Conservation (phyloP, 2,797 vertebrate genomes). For the Tinamus major region DNA sequence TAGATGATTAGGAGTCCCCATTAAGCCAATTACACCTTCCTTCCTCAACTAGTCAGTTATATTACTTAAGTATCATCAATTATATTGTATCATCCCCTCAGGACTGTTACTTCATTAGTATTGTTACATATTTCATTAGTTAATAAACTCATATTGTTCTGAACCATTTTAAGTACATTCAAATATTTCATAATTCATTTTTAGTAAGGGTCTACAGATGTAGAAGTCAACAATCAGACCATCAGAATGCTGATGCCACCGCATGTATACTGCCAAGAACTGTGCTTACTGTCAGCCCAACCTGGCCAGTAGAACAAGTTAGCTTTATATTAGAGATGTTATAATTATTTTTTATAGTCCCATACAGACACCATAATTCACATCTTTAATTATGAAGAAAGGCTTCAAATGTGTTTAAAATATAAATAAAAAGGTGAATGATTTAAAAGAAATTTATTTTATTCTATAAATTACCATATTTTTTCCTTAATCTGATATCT, state of each 20-base stretch:
- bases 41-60: neutral
- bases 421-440: neutral
- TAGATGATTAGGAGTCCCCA: neutral
- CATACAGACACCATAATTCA: neutral
- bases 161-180: neutral
- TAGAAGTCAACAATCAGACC: neutral
- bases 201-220: slow-evolving; percentile 2
- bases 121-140: neutral
- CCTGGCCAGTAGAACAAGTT: neutral
- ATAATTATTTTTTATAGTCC: neutral
- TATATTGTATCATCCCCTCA: neutral
- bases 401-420: neutral
- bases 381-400: neutral
- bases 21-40: neutral
- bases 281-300: neutral
- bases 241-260: slow-evolving; percentile 32
- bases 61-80: neutral
- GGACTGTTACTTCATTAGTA: neutral
- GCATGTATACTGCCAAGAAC: slow-evolving; percentile 1
- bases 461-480: slow-evolving; percentile 32
- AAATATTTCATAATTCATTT: neutral
- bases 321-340: neutral
- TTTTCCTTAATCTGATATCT: slow-evolving; percentile 36
- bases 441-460: neutral
- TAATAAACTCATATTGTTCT: neutral